These are phyloP conservation scores for Falco biarmicus DNA, from an alignment of 2,797 vertebrate genomes.

Conservation along the genomic window DNA sequence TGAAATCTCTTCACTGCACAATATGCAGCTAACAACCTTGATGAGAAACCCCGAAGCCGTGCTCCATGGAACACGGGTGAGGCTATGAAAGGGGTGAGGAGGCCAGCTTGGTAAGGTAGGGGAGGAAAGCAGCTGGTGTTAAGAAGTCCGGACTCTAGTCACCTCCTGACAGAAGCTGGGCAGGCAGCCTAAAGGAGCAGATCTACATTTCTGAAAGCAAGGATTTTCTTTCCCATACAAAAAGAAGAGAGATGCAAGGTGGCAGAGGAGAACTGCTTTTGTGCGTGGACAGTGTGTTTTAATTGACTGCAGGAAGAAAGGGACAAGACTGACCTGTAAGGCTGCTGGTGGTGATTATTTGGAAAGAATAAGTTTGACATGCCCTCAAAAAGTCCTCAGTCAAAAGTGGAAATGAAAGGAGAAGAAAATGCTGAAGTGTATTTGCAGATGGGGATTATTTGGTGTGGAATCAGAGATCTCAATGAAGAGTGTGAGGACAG, in stretches of 20 bases:
- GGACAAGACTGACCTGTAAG: not conserved
- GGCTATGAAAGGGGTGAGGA: not conserved
- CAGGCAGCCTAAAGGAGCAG: not conserved
- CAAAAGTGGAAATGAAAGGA: not conserved
- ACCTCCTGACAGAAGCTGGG: not conserved
- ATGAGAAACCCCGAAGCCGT: not conserved
- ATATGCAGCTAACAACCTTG: not conserved
- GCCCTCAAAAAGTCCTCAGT: not conserved
- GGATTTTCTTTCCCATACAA: not conserved
- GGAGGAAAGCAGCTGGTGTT: not conserved
- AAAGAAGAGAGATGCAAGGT: not conserved
- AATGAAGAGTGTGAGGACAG: not conserved
- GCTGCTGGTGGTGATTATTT: not conserved
- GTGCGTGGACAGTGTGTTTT: not conserved
- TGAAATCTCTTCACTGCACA: not conserved
- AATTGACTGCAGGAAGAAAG: not conserved
- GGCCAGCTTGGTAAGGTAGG: not conserved
- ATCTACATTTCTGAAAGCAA: not conserved
- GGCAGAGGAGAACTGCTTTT: not conserved
- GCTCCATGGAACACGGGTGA: not conserved
- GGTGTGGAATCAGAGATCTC: not conserved
- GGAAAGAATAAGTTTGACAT: not conserved
- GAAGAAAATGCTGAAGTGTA: not conserved
- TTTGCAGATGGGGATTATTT: not conserved
- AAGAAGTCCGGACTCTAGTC: not conserved